Conservation (phyloP, 2,888 invertebrate genomes). For the Melanostoma mellinum region DNA sequence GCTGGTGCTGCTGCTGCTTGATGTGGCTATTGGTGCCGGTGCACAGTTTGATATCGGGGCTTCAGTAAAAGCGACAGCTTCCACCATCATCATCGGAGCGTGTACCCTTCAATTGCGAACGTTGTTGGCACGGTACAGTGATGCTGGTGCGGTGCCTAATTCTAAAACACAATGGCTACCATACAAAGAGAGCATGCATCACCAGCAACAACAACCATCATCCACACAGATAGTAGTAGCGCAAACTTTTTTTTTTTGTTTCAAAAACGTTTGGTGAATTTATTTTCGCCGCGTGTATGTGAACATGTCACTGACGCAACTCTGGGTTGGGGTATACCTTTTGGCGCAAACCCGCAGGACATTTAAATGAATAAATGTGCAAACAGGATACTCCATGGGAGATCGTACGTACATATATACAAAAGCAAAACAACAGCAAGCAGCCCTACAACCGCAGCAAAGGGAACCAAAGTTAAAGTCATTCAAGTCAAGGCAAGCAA, state of each 20-base stretch:
- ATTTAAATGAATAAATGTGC: slow-evolving; percentile 72
- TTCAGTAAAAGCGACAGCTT: slow-evolving; percentile 65
- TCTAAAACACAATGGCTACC: slow-evolving; percentile 55
- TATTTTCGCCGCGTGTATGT: slow-evolving; percentile 53
- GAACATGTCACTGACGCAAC: slow-evolving; percentile 51
- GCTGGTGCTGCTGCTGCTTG: not conserved
- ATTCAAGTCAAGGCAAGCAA: slow-evolving; percentile 51
- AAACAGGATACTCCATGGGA: slow-evolving; percentile 73
- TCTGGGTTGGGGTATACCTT: slow-evolving; percentile 55
- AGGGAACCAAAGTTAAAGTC: slow-evolving; percentile 25
- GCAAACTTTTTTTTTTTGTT: slow-evolving; percentile 35
- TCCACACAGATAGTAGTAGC: slow-evolving; percentile 22
- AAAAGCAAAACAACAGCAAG: slow-evolving; percentile 40
- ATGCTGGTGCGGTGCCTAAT: slow-evolving; percentile 32
- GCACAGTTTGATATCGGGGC: slow-evolving; percentile 67
- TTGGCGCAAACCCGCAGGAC: slow-evolving; percentile 71
- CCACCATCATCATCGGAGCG: slow-evolving; percentile 66
- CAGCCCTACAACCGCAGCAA: slow-evolving; percentile 19
- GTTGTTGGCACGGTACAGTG: slow-evolving; percentile 33
- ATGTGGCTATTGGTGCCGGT: slow-evolving; percentile 16
- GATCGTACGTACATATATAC: slow-evolving; percentile 45
- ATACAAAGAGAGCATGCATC: slow-evolving; percentile 17
- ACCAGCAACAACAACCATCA: slow-evolving; percentile 8
- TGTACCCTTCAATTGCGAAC: slow-evolving; percentile 65
- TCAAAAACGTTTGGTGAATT: not conserved